Evolutionary conservation across 2,113 vertebrate genomes (phyloP).

Genomic region (Dasyornis broadbenti): DNA sequence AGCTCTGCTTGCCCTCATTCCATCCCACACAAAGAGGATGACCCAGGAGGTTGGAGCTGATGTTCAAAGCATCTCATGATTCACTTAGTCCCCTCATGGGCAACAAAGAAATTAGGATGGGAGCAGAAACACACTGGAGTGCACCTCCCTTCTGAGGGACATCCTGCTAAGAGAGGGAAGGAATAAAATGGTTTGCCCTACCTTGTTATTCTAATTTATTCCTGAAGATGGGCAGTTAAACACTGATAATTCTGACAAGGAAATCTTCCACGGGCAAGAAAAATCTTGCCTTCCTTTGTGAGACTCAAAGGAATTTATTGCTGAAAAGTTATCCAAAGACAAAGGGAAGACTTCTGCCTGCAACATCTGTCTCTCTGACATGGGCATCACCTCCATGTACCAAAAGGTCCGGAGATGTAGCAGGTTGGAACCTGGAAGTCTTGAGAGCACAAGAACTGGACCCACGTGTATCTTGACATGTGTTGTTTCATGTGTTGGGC

Average conservation of each 20-base stretch:
- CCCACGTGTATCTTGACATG: accelerated
- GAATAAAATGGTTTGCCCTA: background rate
- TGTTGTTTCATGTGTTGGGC: background rate
- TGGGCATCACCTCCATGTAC: accelerated
- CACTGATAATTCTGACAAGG: background rate
- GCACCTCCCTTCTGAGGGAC: background rate
- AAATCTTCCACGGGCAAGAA: background rate
- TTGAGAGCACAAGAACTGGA: background rate
- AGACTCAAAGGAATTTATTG: background rate
- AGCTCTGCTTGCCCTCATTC: background rate
- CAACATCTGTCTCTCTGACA: background rate
- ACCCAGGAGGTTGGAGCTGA: background rate
- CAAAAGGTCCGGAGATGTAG: background rate
- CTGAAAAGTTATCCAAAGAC: background rate
- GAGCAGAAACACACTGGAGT: background rate
- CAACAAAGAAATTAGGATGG: background rate
- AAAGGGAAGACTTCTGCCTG: background rate
- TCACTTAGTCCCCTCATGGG: background rate
- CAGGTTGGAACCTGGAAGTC: background rate
- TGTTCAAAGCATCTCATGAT: background rate
- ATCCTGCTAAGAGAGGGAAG: background rate
- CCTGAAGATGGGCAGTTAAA: background rate
- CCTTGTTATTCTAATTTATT: background rate
- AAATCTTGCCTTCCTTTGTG: background rate
- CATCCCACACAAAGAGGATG: background rate